A percentile compares a stretch with the other conserved stretches of the same genome.
These are phyloP conservation scores for Drosophila ambigua DNA, from an alignment of 1,140 invertebrate species.

Conservation along the genomic window DNA sequence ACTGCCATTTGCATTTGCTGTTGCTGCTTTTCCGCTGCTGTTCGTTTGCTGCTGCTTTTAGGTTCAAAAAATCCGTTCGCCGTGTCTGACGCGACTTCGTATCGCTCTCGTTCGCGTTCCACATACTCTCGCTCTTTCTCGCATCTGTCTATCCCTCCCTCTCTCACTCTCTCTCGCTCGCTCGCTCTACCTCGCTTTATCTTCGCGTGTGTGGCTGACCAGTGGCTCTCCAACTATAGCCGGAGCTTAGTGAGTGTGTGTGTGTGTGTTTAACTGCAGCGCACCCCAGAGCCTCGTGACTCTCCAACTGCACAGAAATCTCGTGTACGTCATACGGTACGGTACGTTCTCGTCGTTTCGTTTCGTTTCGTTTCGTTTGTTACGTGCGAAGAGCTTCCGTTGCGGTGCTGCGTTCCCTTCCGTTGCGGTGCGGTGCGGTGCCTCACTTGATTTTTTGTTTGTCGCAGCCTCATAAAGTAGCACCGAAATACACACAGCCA, in stretches of 20 bases:
- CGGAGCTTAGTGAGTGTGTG: too few species aligned
- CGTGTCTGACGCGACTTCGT: constrained; percentile 49
- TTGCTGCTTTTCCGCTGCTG: constrained; percentile 19
- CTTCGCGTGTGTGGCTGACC: constrained; percentile 13
- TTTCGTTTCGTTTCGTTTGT: constrained; percentile 21
- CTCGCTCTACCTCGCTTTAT: constrained; percentile 22
- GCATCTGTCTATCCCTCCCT: background rate
- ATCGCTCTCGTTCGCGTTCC: constrained; percentile 24
- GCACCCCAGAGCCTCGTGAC: constrained; percentile 7
- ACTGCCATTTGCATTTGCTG: constrained; percentile 10
- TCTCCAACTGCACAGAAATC: constrained; percentile 29
- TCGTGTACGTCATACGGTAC: constrained; percentile 53
- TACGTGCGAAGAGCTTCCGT: constrained; percentile 18
- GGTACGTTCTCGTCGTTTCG: background rate
- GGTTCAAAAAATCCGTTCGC: constrained; percentile 60
- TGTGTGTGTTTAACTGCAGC: too few species aligned
- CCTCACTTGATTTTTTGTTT: constrained; percentile 37
- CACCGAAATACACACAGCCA: constrained; percentile 49
- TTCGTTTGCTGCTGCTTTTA: constrained; percentile 15
- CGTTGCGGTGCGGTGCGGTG: constrained; percentile 36
- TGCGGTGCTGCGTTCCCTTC: constrained; percentile 7
- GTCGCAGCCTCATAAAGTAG: constrained; percentile 78
- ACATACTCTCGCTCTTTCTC: constrained; percentile 3
- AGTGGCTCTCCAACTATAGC: constrained; percentile 38
- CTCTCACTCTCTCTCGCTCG: constrained; percentile 21